phyloP scores from a whole-genome alignment of 1,140 invertebrate species.

The Eueides isabella region DNA sequence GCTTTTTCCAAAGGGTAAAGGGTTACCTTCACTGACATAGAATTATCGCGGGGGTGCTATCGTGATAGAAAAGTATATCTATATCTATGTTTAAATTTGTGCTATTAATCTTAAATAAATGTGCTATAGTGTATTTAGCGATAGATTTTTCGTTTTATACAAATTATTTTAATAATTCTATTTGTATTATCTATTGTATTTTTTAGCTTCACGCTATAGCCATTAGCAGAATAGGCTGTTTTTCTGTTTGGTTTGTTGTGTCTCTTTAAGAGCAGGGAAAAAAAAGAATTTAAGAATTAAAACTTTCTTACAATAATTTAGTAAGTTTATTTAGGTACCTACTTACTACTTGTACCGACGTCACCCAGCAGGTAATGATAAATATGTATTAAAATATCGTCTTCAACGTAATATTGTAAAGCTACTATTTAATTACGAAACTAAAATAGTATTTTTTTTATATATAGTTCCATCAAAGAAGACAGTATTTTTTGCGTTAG shows the following conservation, averaged over 20 bases:
- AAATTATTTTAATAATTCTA: background rate
- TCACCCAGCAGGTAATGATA: background rate
- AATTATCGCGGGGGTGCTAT: slow-evolving; percentile 29
- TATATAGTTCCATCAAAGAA: background rate
- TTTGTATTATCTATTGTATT: background rate
- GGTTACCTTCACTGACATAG: slow-evolving; percentile 37
- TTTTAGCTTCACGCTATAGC: background rate
- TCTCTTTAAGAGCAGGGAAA: too few species aligned
- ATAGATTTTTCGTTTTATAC: background rate
- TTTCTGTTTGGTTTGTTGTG: too few species aligned
- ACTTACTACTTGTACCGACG: background rate
- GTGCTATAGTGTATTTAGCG: background rate
- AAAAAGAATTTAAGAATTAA: too few species aligned
- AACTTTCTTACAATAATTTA: background rate
- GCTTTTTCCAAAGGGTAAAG: slow-evolving; percentile 32
- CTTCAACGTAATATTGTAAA: background rate
- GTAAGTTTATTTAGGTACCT: background rate
- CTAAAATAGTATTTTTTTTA: too few species aligned
- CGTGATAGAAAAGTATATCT: slow-evolving; percentile 6
- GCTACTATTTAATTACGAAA: background rate
- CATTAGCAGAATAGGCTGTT: background rate
- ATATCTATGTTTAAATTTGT: background rate
- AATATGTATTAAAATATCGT: background rate
- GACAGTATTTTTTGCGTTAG: background rate
- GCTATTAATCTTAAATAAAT: too few species aligned